Base-by-base conservation (phyloP, 1,140 invertebrate species). In the Battus philenor region DNA sequence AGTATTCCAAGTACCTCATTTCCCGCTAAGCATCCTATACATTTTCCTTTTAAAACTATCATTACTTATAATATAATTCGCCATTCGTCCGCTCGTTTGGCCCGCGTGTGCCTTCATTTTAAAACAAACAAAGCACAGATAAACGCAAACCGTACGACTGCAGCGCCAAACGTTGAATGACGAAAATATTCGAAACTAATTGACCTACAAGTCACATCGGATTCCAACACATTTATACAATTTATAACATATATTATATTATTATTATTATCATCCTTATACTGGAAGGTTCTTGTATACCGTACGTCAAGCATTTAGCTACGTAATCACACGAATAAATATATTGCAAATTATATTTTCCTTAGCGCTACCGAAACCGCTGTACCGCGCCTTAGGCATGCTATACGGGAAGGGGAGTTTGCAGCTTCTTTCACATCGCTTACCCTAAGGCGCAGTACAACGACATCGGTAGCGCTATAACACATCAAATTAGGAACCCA, bases 201-300 rank as follows among this genome's bases (percentile, higher is more conserved):
- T 81, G 77, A 81, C 77, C 70, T 72, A 76, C 43, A 81, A 81
- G 74, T 66, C 77, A 78, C 77, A 62, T 75, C 41, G 64, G 65
- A 68, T 54, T 53, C 47, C 46, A 50, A 22, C 49, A 39, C 27
- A 20, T 20, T 10, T 30, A 30, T 30, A 30, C 27, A 30, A 30
- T 10, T 30, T 10, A 11, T 10, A 10, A n/a, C 9, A 30, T 10
- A 30, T 30, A 18, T 4, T 13, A 39, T 26, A 26, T 27, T 10
- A 27, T 27, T 41, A 27, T 41, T 41, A 27, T 27, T 41, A 27
- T 41, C 27, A 41, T 41, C 13, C 15, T 29, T 6, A 41, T 6
- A 29, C 18, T 17, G 38, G 24, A 41, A 41, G 26, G 38, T 16
- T 27, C 15, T 12, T 12, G 32, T 18, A 41, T 41, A 27, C 22